These are phyloP conservation scores for Otolemur garnettii DNA, from an alignment of 2,113 vertebrate species.

Conservation along the genomic window DNA sequence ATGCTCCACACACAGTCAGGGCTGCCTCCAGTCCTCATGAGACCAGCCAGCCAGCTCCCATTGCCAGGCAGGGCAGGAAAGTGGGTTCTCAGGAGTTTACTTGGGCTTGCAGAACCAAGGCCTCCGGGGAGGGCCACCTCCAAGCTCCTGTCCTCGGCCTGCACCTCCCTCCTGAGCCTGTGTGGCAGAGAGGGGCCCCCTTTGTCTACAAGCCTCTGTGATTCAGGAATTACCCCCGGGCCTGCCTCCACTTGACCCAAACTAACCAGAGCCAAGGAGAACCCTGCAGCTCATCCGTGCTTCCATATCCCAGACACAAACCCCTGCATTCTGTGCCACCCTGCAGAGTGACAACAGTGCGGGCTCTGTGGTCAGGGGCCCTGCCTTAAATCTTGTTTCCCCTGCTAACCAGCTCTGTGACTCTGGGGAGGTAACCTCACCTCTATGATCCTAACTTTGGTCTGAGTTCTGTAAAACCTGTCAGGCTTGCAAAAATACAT, in stretches of 20 bases:
- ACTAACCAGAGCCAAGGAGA: no score
- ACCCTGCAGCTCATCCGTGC: accelerated
- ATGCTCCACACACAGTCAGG: not conserved
- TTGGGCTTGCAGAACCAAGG: not conserved
- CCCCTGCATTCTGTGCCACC: accelerated
- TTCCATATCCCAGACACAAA: not conserved
- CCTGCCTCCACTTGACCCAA: not conserved
- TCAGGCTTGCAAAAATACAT: not conserved
- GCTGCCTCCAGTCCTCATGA: not conserved
- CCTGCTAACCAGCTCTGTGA: not conserved
- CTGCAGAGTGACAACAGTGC: not conserved
- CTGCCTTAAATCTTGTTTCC: not conserved
- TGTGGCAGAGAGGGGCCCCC: not conserved
- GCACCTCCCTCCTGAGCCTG: not conserved
- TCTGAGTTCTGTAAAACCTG: not conserved
- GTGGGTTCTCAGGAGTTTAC: not conserved
- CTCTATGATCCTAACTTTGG: not conserved
- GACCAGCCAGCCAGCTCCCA: not conserved
- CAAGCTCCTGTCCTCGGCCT: no score
- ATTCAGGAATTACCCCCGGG: no score
- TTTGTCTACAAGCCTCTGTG: not conserved
- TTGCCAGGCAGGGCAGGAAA: no score
- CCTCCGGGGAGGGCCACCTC: not conserved
- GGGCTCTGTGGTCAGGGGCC: not conserved
- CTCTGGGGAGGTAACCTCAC: no score